These are phyloP conservation scores for Brachirus orientalis DNA, from an alignment of 2,113 vertebrate species.

Conservation along the genomic window DNA sequence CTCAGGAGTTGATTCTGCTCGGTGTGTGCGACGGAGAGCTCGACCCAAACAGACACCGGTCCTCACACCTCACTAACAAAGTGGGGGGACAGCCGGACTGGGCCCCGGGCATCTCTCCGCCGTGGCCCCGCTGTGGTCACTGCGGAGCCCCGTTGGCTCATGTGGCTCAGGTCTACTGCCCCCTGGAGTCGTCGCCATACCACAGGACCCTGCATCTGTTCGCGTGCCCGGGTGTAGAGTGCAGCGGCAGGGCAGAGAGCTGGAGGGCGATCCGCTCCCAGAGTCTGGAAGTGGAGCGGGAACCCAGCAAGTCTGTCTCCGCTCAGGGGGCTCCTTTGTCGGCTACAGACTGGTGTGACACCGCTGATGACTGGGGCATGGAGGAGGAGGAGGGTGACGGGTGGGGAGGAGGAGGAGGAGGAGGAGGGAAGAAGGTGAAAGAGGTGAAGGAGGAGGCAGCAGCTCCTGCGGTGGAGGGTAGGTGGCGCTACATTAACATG, in stretches of 20 bases:
- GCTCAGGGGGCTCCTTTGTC: slow-evolving; percentile 22
- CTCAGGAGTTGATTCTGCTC: slow-evolving; percentile 41
- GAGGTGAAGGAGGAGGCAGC: neutral
- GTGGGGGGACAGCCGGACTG: slow-evolving; percentile 70
- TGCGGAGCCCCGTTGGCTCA: slow-evolving; percentile 47
- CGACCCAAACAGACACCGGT: slow-evolving; percentile 14
- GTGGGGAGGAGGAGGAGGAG: slow-evolving; percentile 8
- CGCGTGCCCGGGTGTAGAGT: slow-evolving; percentile 49
- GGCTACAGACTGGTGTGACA: slow-evolving; percentile 70
- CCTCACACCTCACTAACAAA: slow-evolving; percentile 72
- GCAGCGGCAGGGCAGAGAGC: slow-evolving; percentile 34
- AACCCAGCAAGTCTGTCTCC: neutral
- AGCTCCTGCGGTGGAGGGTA: slow-evolving; percentile 5
- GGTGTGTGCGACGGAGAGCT: slow-evolving; percentile 73
- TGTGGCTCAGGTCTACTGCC: slow-evolving; percentile 73
- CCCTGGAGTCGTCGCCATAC: slow-evolving; percentile 54
- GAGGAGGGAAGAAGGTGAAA: neutral
- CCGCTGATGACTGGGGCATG: slow-evolving; percentile 72
- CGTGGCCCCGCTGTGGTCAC: slow-evolving; percentile 25
- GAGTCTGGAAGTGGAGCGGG: slow-evolving; percentile 32
- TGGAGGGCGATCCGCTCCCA: slow-evolving; percentile 71
- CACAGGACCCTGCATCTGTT: slow-evolving; percentile 69
- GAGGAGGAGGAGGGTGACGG: slow-evolving; percentile 38
- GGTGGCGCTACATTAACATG: too few species aligned
- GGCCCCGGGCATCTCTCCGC: neutral